phyloP scores from a whole-genome alignment of 2,113 vertebrate species.

The Zingel zingel region DNA sequence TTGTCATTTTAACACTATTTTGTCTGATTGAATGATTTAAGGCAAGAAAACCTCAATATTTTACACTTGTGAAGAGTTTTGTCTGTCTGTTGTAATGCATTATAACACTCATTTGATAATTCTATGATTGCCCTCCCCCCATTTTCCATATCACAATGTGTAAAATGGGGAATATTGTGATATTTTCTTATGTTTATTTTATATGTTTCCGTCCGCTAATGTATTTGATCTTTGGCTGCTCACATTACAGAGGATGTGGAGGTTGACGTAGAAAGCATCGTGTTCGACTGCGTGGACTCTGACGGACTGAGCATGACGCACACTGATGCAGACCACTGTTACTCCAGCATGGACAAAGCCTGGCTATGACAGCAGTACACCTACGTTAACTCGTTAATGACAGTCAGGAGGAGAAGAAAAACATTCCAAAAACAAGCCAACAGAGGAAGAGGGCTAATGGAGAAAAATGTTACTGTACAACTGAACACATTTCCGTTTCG shows the following conservation, averaged over 20 bases:
- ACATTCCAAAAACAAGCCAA: constrained; percentile 74
- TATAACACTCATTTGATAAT: neutral
- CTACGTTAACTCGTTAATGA: constrained; percentile 8
- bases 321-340: constrained; percentile 89
- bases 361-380: constrained; percentile 83
- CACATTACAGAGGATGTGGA: constrained; percentile 90
- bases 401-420: constrained; percentile 59
- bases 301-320: constrained; percentile 83
- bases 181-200: neutral
- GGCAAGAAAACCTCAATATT: neutral
- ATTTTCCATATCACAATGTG: neutral
- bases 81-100: neutral
- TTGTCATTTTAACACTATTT: too few relatives aligned
- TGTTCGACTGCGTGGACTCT: constrained; percentile 84
- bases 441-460: constrained; percentile 11
- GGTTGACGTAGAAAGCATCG: constrained; percentile 90
- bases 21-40: neutral
- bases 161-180: too few relatives aligned
- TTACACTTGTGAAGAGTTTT: neutral
- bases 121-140: neutral
- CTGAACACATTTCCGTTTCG: constrained; percentile 29
- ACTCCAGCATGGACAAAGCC: constrained; percentile 84
- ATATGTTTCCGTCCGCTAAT: neutral
- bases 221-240: neutral
- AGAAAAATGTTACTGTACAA: constrained; percentile 64